These are phyloP conservation scores for Gambelia wislizenii DNA, from an alignment of 2,797 vertebrate genomes.

Conservation along the genomic window DNA sequence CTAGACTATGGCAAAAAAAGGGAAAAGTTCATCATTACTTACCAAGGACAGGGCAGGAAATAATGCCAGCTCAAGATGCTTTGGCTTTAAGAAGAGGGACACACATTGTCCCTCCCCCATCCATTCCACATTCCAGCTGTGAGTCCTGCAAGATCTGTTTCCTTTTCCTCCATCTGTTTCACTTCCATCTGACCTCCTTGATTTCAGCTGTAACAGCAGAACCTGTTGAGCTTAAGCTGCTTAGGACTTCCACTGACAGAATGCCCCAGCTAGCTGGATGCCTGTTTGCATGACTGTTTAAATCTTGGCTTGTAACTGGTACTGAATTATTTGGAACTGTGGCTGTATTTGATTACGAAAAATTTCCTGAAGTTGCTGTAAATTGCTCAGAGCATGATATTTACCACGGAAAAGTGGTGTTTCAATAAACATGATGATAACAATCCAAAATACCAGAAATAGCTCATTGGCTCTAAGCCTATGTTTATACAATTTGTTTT, in stretches of 20 bases:
- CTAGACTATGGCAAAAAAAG: no score
- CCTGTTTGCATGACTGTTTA: neutral
- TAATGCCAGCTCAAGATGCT: neutral
- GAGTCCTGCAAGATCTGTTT: no score
- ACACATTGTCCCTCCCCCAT: no score
- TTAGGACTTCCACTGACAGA: no score
- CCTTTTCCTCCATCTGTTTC: no score
- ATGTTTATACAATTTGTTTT: slow-evolving; percentile 14
- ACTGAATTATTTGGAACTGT: neutral
- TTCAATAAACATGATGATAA: neutral
- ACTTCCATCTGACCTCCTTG: no score
- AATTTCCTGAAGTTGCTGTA: neutral
- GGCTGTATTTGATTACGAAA: neutral
- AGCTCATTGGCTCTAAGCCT: neutral
- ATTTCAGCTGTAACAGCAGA: no score
- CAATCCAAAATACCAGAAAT: neutral
- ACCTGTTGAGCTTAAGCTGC: no score
- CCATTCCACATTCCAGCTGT: neutral
- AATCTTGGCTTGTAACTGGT: neutral
- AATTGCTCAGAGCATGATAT: neutral
- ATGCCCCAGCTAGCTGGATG: no score
- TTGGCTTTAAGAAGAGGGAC: neutral
- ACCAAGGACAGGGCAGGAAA: neutral
- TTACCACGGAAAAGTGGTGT: neutral
- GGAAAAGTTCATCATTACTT: neutral